Evolutionary conservation across 2,797 vertebrate species (phyloP), one percentile per base, ranked within the genome.

Genomic region (Bryconaethiops microstoma): DNA sequence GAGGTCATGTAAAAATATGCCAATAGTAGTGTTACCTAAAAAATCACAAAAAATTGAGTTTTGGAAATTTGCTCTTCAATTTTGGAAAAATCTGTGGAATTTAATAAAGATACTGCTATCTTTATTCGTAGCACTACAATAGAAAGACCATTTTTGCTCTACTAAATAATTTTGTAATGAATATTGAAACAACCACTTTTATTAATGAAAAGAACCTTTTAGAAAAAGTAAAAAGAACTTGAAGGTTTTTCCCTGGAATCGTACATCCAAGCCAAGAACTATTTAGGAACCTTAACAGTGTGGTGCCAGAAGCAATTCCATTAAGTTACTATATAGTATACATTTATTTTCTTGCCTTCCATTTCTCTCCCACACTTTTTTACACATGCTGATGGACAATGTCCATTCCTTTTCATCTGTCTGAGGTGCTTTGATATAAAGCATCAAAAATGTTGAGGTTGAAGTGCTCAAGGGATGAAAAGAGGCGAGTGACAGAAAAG

Each of bases 391-490:
- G 42, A 65, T 23, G 25, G 48, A 65, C 71, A 76, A 64, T 77
- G 80, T 64, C 60, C 69, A 73, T 65, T 55, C 25, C 73, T 73
- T 83, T 79, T 82, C 69, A 82, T 79, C 79, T 79, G 68, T 45
- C 25, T 29, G 29, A 79, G 40, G 68, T 25, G 25, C 78, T 82
- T 82, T 84, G 83, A 77, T 81, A 65, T 62, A 71, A 62, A 29
- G 62, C 62, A 79, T 69, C 62, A 80, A 78, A 83, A 77, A 83
- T 62, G 64, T 35, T 75, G 67, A 82, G 67, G 81, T 81, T 82
- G 78, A 78, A 83, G 35, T 67, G 74, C 77, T 78, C 40, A 70
- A 60, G 68, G 55, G 79, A 82, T 80, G 25, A 86, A 82, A 78
- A 64, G 75, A 55, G 55, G 76, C 70, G 65, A 74, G 64, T 75